Percentiles rank a stretch among this genome's conserved stretches.
Conservation (phyloP, 2,888 invertebrate species). For the Gari tellinella region DNA sequence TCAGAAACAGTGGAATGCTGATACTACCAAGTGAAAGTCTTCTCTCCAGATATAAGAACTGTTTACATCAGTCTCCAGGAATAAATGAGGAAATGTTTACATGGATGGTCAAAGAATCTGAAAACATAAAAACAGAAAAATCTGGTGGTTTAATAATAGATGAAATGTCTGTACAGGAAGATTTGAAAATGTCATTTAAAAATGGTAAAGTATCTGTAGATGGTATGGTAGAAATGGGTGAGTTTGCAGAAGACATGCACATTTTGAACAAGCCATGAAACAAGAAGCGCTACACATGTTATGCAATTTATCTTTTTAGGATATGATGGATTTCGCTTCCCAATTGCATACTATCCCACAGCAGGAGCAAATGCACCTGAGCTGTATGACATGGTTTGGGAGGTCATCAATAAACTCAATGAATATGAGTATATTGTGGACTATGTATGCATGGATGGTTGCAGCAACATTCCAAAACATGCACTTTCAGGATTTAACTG, state of each 20-base stretch:
- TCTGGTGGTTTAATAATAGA: constrained; percentile 34
- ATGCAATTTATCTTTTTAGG: constrained; percentile 32
- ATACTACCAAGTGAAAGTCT: constrained; percentile 16
- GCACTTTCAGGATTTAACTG: constrained; percentile 20
- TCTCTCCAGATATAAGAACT: constrained; percentile 20
- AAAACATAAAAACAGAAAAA: constrained; percentile 23
- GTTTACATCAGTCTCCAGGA: constrained; percentile 14
- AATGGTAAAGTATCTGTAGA: constrained; percentile 19
- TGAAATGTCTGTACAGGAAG: constrained; percentile 43
- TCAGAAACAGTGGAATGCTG: constrained; percentile 15
- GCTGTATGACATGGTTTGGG: constrained; percentile 33
- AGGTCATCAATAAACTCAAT: constrained; percentile 23
- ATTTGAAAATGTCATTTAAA: constrained; percentile 27
- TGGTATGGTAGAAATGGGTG: constrained; percentile 27
- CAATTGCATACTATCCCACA: constrained; percentile 35
- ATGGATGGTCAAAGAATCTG: constrained; percentile 20
- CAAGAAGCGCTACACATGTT: constrained; percentile 30
- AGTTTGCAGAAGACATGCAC: constrained; percentile 17
- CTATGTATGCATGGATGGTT: constrained; percentile 37
- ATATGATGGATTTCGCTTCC: constrained; percentile 36
- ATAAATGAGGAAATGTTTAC: constrained; percentile 24
- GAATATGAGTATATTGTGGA: constrained; percentile 19
- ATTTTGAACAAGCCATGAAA: constrained; percentile 19
- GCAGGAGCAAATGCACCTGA: constrained; percentile 26
- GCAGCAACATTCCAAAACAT: constrained; percentile 27